These are phyloP conservation scores for Chloroceryle aenea DNA, from an alignment of 2,113 vertebrate genomes.

Conservation along the genomic window DNA sequence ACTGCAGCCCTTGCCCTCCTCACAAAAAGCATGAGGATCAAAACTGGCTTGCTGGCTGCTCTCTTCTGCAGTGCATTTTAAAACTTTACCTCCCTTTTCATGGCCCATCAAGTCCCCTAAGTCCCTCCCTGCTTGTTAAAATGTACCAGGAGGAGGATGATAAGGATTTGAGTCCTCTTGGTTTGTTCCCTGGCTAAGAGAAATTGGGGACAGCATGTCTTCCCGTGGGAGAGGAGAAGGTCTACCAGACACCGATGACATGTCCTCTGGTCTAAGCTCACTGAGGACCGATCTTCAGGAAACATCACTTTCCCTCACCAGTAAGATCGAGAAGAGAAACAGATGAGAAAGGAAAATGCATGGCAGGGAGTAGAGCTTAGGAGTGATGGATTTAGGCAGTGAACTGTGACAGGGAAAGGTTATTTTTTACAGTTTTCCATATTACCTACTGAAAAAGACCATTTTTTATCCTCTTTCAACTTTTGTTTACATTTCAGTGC, in stretches of 20 bases:
- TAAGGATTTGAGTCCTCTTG: not conserved
- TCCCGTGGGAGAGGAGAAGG: not conserved
- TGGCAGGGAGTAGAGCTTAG: not conserved
- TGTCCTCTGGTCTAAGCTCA: not conserved
- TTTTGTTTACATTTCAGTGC: not conserved
- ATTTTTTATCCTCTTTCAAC: not conserved
- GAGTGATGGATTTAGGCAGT: not conserved
- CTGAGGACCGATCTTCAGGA: not conserved
- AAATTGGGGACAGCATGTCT: not conserved
- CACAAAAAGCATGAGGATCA: not conserved
- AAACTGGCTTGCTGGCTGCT: not conserved
- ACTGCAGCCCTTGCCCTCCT: not conserved
- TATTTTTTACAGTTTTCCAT: not conserved
- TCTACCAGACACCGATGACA: not conserved
- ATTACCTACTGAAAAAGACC: not conserved
- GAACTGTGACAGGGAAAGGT: not conserved
- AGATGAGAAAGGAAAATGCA: not conserved
- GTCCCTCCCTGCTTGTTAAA: not conserved
- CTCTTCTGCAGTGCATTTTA: not conserved
- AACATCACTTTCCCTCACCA: not conserved
- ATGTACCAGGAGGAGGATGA: not conserved
- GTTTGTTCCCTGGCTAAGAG: not conserved
- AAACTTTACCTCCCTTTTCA: not conserved
- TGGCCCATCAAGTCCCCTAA: not conserved
- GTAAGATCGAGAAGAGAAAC: not conserved